Base-by-base conservation (phyloP, 2,888 invertebrate genomes). In the Drosophila trichaetosa region DNA sequence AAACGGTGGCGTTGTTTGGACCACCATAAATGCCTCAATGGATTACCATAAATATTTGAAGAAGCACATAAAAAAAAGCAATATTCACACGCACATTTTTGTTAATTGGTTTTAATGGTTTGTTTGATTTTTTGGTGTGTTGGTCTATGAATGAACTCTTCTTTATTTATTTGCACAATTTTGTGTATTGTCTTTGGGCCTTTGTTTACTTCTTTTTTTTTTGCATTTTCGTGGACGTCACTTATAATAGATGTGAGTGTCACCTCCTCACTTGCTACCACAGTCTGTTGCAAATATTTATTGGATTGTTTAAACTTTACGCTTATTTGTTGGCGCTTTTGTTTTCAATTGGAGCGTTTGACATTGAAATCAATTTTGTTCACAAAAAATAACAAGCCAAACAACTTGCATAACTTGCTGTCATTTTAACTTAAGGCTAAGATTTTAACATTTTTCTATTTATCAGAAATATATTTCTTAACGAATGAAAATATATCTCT, bases 1-100 rank as follows among this genome's bases (percentile, higher is more conserved):
- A 80, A 77, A 73, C 61, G 33, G 40, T 49, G 62, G 73, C 87
- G 54, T 72, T 90, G 81, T 85, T 89, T 86, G 36, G 83, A 86
- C 73, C 7, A 29, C 6, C 29, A n/a, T n/a, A 27, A 27, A 71
- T 42, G 59, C 82, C 53, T 63, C 64, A 69, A 58, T 64, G 56
- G 51, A 13, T 73, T 21, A 27, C 40, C 38, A 36, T 24, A 21
- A 51, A 40, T 57, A 38, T 62, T 27, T 61, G 7, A 40, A 27
- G 5, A 46, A 31, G 31, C 24, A 46, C 29, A 69, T 6, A 6
- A 62, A 46, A 46, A 54, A 31, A 61, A 60, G 27, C 1, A 27
- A 49, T 48, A 62, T 90, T 84, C 83, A 90, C 83, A 90, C 88
- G 90, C 70, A 58, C 36, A 53, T 53, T 61, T 64, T 64, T 67